Percentiles rank a stretch among this genome's conserved stretches.
phyloP scores from a whole-genome alignment of 1,140 invertebrate species.

The Phymorhynchus buccinoides region DNA sequence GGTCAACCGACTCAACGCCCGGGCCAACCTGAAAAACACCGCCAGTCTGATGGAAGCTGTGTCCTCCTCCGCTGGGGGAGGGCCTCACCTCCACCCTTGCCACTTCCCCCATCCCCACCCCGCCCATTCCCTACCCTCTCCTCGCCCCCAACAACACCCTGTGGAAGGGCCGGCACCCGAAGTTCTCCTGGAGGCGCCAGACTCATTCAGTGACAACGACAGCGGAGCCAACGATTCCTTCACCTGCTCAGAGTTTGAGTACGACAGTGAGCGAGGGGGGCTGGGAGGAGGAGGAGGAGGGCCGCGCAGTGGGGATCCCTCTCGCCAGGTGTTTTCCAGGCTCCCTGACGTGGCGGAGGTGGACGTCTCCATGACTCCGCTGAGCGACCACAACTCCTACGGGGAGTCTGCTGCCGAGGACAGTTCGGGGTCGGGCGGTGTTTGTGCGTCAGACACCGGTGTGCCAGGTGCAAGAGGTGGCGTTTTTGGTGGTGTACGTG shows the following conservation, averaged over 20 bases:
- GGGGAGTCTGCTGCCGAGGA: slow-evolving; percentile 88
- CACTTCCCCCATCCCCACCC: slow-evolving; percentile 87
- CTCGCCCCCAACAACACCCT: slow-evolving; percentile 82
- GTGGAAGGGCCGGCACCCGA: slow-evolving; percentile 75
- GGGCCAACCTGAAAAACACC: slow-evolving; percentile 84
- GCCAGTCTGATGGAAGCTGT: slow-evolving; percentile 94
- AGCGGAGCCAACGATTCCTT: slow-evolving; percentile 94
- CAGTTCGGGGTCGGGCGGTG: slow-evolving; percentile 79
- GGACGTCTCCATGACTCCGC: slow-evolving; percentile 65
- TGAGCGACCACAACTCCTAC: slow-evolving; percentile 91
- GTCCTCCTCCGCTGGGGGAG: slow-evolving; percentile 82
- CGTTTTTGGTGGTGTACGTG: slow-evolving; percentile 75
- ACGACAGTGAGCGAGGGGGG: slow-evolving; percentile 82
- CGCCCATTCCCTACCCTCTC: slow-evolving; percentile 73
- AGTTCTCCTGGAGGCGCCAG: slow-evolving; percentile 71
- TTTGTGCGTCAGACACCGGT: slow-evolving; percentile 38
- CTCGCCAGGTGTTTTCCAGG: slow-evolving; percentile 81
- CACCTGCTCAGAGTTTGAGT: slow-evolving; percentile 98
- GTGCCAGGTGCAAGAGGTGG: slow-evolving; percentile 76
- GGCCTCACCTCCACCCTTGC: slow-evolving; percentile 75
- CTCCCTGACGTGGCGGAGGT: slow-evolving; percentile 77
- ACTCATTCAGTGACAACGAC: slow-evolving; percentile 90
- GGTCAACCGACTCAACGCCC: slow-evolving; percentile 89
- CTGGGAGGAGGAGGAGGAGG: slow-evolving; percentile 78
- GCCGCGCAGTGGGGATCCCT: slow-evolving; percentile 74